Evolutionary conservation across 1,140 invertebrate genomes (phyloP).

Genomic region (Apocrypta bakeri): DNA sequence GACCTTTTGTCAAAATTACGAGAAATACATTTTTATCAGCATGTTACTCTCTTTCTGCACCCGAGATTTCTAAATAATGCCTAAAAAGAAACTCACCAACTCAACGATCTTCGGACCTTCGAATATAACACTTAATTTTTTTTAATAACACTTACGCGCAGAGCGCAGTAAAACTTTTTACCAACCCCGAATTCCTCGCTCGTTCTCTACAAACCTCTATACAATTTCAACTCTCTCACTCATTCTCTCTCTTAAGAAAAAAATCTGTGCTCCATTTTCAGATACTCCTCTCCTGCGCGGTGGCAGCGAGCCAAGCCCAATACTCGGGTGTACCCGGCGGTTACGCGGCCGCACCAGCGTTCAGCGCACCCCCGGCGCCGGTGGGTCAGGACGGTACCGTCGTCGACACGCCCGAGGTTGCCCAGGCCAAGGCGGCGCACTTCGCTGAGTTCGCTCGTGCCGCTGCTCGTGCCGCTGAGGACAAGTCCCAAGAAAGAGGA

Average conservation of each 20-base stretch:
- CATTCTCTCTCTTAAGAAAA: neutral
- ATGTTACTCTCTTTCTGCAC: no score
- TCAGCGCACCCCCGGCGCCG: conserved; percentile 73
- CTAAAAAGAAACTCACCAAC: no score
- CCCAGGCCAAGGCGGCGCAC: conserved; percentile 72
- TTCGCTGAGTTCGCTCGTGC: conserved; percentile 74
- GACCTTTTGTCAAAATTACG: neutral
- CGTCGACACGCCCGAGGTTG: conserved; percentile 75
- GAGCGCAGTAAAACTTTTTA: no score
- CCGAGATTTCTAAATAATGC: no score
- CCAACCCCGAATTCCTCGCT: no score
- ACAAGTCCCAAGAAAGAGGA: conserved; percentile 55
- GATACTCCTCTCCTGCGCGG: conserved; percentile 61
- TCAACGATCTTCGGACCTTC: no score
- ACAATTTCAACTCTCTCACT: no score
- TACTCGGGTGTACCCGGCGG: conserved; percentile 63
- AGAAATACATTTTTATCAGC: no score
- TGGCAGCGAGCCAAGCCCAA: conserved; percentile 59
- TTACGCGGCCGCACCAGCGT: conserved; percentile 56
- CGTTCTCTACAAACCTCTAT: no score
- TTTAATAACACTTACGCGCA: no score
- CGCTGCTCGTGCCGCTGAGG: conserved; percentile 65
- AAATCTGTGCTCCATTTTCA: conserved; percentile 40
- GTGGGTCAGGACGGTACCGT: conserved; percentile 75
- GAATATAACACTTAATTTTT: no score